These are phyloP conservation scores for Holothuria leucospilota DNA, from an alignment of 53 echinoderm and acorn worm genomes.

Conservation along the genomic window DNA sequence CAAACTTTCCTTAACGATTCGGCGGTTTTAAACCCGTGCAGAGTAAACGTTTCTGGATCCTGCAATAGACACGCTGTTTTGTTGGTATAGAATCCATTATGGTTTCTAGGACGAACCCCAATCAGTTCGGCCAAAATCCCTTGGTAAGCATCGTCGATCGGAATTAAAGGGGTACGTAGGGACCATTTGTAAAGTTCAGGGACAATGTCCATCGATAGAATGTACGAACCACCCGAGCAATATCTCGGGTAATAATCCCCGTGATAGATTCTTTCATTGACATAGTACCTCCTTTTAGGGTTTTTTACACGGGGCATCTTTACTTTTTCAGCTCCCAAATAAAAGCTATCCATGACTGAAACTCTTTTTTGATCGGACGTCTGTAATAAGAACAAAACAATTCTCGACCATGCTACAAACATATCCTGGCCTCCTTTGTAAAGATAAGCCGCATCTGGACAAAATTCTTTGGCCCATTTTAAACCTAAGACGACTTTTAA, in stretches of 20 bases:
- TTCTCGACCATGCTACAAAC: conserved; percentile 65
- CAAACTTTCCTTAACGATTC: conserved; percentile 25
- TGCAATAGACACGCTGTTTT: conserved; percentile 30
- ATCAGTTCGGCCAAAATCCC: conserved; percentile 48
- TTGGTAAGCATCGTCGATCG: conserved; percentile 58
- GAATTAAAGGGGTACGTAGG: conserved; percentile 47
- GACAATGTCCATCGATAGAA: conserved; percentile 50
- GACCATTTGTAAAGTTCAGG: conserved; percentile 37
- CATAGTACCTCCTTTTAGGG: conserved; percentile 38
- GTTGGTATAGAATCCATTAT: conserved; percentile 44
- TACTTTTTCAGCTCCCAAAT: not conserved
- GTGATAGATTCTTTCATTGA: conserved; percentile 46
- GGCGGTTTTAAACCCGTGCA: conserved; percentile 44
- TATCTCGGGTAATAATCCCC: conserved; percentile 48
- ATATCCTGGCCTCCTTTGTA: conserved; percentile 83
- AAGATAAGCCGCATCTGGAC: conserved; percentile 66
- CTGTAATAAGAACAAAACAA: conserved; percentile 48
- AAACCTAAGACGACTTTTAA: conserved; percentile 74
- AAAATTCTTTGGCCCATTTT: conserved; percentile 69
- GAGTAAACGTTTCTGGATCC: conserved; percentile 19
- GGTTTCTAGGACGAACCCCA: conserved; percentile 34
- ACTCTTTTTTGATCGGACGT: not conserved
- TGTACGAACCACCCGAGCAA: conserved; percentile 52
- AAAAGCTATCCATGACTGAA: conserved; percentile 25
- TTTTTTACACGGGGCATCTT: not conserved